Base-by-base conservation (phyloP, 2,888 invertebrate genomes). In the Gastrophysa polygoni region DNA sequence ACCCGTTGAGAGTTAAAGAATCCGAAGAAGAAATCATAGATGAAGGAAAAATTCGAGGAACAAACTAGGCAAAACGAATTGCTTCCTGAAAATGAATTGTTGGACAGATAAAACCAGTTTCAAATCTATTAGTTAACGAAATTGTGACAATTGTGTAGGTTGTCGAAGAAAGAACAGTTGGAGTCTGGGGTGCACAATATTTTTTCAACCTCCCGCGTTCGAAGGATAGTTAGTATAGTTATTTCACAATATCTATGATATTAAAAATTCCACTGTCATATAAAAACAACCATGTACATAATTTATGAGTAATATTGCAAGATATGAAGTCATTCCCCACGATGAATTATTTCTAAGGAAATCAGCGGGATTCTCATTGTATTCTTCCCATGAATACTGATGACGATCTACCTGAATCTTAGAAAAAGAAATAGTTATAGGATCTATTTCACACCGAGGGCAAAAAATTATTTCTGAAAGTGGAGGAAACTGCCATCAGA, bases 1-100 rank as follows among this genome's bases (percentile, higher is more conserved):
- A 49, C 11, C 67, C 70, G 0, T 54, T 70, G 93, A 83, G 54
- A 46, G 20, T 56, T 3, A 6, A 44, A 16, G 17, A 14, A 24
- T 43, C 24, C 11, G 43, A 43, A 1, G 20, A 24, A 11, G 16
- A 38, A 1, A 0, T 20, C 16, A 11, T 16, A 20, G 43, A 54
- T 24, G 3, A 14, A 11, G 14, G 6, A 38, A 38, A 38, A 38
- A 14, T 38, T 14, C 38, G 38, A 38, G 14, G 38, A 38, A 14
- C 38, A 38, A 38, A 38, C 38, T 38, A 38, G 38, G 11, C 29
- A 7, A 24, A 24, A 24, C 24, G 24, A 24, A 24, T 24, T 24
- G 10, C 29, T n/a, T n/a, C n/a, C n/a, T n/a, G 29, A 32, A 32
- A 10, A 1, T 2, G 10, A 10, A 10, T 32, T 32, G 2, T 32